Evolutionary conservation across 2,888 invertebrate genomes (phyloP).

Genomic region (Xestia ashworthii): DNA sequence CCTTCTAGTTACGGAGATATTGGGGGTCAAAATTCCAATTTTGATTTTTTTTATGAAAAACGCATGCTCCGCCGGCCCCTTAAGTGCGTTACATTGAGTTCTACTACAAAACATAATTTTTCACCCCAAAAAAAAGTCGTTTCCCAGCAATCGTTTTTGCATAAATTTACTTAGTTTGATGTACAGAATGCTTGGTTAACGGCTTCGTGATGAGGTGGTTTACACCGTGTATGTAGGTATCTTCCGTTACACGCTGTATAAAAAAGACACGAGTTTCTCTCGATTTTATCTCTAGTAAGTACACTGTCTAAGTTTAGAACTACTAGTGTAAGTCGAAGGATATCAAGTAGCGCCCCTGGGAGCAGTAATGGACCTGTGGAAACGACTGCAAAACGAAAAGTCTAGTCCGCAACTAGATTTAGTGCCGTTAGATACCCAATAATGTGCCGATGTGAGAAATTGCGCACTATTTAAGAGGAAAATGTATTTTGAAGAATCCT

Average conservation of each 20-base stretch:
- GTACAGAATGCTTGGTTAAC: no score
- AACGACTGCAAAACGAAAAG: constrained; percentile 83
- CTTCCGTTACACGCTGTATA: constrained; percentile 16
- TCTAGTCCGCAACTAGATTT: constrained; percentile 84
- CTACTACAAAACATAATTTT: no score
- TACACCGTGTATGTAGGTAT: background rate
- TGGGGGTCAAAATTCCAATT: no score
- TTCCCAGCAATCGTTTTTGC: no score
- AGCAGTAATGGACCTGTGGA: constrained; percentile 83
- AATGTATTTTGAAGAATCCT: constrained; percentile 60
- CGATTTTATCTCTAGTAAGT: constrained; percentile 70
- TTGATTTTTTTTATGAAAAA: no score
- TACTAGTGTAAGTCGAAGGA: constrained; percentile 77
- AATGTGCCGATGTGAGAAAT: constrained; percentile 74
- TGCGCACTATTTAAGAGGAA: constrained; percentile 53
- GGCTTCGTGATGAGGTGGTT: no score
- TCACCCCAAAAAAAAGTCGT: no score
- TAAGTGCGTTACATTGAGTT: no score
- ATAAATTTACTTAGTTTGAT: no score
- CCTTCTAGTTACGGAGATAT: no score
- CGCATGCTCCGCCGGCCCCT: no score
- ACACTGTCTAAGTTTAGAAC: constrained; percentile 72
- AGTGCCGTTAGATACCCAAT: constrained; percentile 78
- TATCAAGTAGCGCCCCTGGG: constrained; percentile 79
- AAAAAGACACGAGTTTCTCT: constrained; percentile 26